Conservation (phyloP, 2,888 invertebrate genomes). For the Spodoptera exigua region DNA sequence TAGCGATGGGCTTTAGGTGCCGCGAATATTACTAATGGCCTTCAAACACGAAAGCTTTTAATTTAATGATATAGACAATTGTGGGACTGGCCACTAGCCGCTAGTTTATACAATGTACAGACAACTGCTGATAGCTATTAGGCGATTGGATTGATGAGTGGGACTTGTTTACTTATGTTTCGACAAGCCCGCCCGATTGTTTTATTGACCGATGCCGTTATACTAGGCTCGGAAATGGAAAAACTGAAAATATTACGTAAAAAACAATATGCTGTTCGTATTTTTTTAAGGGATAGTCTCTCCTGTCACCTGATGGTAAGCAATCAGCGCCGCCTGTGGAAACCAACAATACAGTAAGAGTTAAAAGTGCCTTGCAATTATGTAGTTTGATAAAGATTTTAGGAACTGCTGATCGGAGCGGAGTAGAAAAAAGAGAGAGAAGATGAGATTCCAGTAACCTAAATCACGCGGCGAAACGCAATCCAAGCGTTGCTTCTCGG, state of each 20-base stretch:
- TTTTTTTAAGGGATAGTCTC: too few species aligned
- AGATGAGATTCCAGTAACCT: too few species aligned
- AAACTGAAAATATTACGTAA: slow-evolving; percentile 1
- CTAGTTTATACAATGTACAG: slow-evolving; percentile 53
- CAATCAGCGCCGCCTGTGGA: too few species aligned
- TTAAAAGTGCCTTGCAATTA: too few species aligned
- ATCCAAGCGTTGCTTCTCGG: too few species aligned
- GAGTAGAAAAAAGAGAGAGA: too few species aligned
- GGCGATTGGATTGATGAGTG: slow-evolving; percentile 65
- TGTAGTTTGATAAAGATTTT: too few species aligned
- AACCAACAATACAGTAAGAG: too few species aligned
- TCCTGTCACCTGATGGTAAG: too few species aligned
- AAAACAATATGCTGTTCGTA: too few species aligned
- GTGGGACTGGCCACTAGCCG: slow-evolving; percentile 55
- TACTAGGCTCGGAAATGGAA: background rate
- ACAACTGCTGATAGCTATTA: slow-evolving; percentile 61
- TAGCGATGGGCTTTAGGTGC: slow-evolving; percentile 69
- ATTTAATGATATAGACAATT: slow-evolving; percentile 77
- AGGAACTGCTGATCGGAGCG: too few species aligned
- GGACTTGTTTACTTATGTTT: slow-evolving; percentile 50
- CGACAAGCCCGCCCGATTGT: slow-evolving; percentile 37
- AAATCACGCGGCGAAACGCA: too few species aligned
- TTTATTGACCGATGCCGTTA: slow-evolving; percentile 23
- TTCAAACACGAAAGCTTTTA: slow-evolving; percentile 82
- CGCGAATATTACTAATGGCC: slow-evolving; percentile 78